Evolutionary conservation across 2,888 invertebrate genomes (phyloP), one percentile per base, ranked within the genome.

Genomic region (Lepidochrysops patricia): DNA sequence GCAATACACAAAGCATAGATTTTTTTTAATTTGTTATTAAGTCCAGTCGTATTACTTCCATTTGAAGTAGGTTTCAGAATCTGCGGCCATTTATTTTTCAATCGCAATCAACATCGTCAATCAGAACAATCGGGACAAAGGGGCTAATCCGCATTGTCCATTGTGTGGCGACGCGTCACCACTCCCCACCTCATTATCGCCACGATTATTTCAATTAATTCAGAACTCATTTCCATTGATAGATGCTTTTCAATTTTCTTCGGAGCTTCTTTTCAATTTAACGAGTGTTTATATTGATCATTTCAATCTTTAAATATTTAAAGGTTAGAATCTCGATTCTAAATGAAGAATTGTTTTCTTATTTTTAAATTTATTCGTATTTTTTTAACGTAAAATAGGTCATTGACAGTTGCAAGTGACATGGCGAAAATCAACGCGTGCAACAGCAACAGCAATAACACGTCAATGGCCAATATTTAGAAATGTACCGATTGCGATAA

Each of bases 191-290:
- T 54, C 54, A 54, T 54, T 54, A 27, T 29, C 32, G 54, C 54
- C 29, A 32, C 3, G 54, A 54, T 54, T 26, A 26, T 50, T 54
- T 54, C 54, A 29, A 54, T 54, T 19, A 54, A 54, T 54, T 54
- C 12, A 29, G 32, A 32, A 54, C 19, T 54, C 54, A 54, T 54
- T 50, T n/a, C 54, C 9, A 52, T 52, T 26, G 52, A 54, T 29
- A 54, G 29, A 54, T 43, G 43, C 19, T 43, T 43, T 43, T 43
- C 43, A 43, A 43, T 43, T 43, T 43, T 19, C 43, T n/a, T 43
- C 23, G 19, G 4, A 13, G 43, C 19, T 43, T 43, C 37, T 43
- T 43, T 43, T 43, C 43, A 43, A 43, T 43, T 43, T 23, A 43
- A 19, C n/a, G 43, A 43, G 43, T 23, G 43, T 43, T 43, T 7